A percentile compares a stretch with the other conserved stretches of the same genome.
Conservation (phyloP, 2,113 vertebrate species). For the Pelodiscus sinensis region DNA sequence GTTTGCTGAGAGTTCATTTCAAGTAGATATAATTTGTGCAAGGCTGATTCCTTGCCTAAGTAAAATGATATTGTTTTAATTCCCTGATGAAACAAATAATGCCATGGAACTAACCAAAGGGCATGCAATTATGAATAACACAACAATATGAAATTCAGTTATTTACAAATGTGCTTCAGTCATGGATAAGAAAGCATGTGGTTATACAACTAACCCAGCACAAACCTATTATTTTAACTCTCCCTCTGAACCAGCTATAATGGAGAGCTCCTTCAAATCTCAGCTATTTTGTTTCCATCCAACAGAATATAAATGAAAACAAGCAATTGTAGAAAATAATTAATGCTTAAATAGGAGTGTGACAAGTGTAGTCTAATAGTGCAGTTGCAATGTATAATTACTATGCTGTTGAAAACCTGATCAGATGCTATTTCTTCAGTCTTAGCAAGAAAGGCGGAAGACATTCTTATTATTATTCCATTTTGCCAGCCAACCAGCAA, state of each 20-base stretch:
- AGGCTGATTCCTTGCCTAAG: neutral
- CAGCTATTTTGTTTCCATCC: fast-evolving
- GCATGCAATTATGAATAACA: neutral
- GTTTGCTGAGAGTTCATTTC: neutral
- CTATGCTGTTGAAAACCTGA: neutral
- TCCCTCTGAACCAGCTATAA: neutral
- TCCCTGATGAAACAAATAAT: neutral
- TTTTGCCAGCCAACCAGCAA: neutral
- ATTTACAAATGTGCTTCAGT: neutral
- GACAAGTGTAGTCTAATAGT: neutral
- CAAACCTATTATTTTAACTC: fast-evolving
- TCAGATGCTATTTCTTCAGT: neutral
- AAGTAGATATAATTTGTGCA: fast-evolving
- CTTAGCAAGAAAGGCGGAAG: neutral
- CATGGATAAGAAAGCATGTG: neutral
- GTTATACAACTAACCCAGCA: neutral
- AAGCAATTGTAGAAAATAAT: neutral
- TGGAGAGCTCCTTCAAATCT: neutral
- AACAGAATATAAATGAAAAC: neutral
- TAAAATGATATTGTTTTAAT: neutral
- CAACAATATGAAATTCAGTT: neutral
- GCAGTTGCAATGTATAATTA: fast-evolving
- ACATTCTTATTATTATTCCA: neutral
- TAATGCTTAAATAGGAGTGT: neutral
- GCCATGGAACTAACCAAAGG: neutral